Conservation (phyloP, 2,888 invertebrate species). For the Papilio demoleus region DNA sequence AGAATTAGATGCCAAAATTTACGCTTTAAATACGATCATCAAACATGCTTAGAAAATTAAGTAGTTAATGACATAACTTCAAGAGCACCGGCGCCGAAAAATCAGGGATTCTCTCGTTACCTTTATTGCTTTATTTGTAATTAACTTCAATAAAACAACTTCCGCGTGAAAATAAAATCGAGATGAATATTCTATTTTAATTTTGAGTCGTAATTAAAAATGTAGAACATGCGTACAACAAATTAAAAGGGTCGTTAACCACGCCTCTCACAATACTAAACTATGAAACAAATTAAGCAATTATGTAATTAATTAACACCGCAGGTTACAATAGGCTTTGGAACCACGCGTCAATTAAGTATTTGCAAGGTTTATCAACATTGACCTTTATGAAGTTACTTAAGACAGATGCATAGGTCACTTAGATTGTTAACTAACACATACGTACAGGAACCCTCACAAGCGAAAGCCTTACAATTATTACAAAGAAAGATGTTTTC, state of each 20-base stretch:
- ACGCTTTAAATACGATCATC: no score
- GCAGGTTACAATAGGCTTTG: constrained; percentile 44
- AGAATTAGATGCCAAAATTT: no score
- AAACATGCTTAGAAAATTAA: no score
- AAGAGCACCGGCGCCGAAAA: background rate
- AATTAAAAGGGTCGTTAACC: constrained; percentile 33
- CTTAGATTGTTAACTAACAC: constrained; percentile 61
- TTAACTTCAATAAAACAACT: constrained; percentile 31
- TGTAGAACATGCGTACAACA: constrained; percentile 31
- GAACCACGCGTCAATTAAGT: constrained; percentile 53
- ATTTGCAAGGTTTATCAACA: constrained; percentile 69
- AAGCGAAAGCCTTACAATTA: constrained; percentile 44
- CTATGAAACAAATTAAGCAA: constrained; percentile 38
- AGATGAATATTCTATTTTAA: constrained; percentile 1
- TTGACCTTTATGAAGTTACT: constrained; percentile 72
- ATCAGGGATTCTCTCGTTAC: constrained; percentile 4
- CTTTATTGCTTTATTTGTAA: constrained; percentile 12
- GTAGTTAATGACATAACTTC: background rate
- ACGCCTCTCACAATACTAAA: constrained; percentile 30
- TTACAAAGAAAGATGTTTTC: constrained; percentile 44
- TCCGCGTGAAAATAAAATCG: constrained; percentile 30
- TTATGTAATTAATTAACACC: constrained; percentile 43
- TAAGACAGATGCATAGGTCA: constrained; percentile 63
- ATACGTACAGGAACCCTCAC: constrained; percentile 46
- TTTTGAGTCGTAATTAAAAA: constrained; percentile 23